phyloP scores from a whole-genome alignment of 1,140 invertebrate species.

The Philotrypesis tridentata region DNA sequence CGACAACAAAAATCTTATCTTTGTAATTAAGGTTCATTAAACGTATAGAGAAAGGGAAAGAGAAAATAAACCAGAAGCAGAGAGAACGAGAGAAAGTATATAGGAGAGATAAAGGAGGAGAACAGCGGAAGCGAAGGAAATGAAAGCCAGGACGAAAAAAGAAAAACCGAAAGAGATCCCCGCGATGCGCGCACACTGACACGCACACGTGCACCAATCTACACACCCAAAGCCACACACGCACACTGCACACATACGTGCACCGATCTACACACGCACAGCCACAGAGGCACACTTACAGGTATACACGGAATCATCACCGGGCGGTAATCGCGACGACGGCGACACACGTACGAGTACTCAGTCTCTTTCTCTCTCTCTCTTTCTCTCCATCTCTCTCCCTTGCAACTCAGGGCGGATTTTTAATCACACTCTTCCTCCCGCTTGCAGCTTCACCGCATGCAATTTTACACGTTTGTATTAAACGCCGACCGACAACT shows the following conservation, averaged over 20 bases:
- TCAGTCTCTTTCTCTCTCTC: no score
- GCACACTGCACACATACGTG: background rate
- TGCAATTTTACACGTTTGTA: conserved; percentile 50
- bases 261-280: no score
- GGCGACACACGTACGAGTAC: no score
- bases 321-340: background rate
- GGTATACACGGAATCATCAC: no score
- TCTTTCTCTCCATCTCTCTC: no score
- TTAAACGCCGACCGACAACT: background rate
- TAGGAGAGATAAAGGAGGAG: background rate
- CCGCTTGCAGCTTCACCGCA: conserved; percentile 22
- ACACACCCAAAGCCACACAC: background rate
- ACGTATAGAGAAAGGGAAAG: background rate
- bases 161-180: background rate
- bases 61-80: background rate
- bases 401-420: conserved; percentile 1
- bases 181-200: background rate
- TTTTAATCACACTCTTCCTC: conserved; percentile 35
- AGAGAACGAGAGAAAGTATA: background rate
- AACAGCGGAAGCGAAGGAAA: background rate
- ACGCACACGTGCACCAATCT: conserved; percentile 11
- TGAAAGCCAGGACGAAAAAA: background rate
- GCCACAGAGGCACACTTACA: no score
- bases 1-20: conserved; percentile 49
- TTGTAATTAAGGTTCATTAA: conserved; percentile 40